phyloP scores from a whole-genome alignment of 2,888 invertebrate genomes.

The Dasypogon diadema region DNA sequence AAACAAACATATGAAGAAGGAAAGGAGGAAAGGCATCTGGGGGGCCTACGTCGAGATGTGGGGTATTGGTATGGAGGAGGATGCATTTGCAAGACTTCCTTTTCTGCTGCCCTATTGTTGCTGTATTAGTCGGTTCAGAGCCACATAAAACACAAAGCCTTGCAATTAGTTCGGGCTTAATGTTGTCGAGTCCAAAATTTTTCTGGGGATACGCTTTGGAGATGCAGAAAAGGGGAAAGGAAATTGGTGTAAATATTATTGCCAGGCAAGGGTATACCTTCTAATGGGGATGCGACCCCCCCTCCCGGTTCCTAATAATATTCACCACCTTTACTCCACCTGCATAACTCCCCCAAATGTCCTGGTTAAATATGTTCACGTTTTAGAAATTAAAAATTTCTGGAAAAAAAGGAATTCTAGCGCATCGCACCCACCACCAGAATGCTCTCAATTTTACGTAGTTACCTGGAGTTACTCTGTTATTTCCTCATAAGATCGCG shows the following conservation, averaged over 20 bases:
- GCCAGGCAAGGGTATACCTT: background rate
- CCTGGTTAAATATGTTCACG: slow-evolving; percentile 13
- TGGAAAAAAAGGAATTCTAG: slow-evolving; percentile 19
- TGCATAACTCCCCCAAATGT: background rate
- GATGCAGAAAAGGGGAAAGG: background rate
- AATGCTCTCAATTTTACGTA: slow-evolving; percentile 28
- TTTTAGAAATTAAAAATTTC: slow-evolving; percentile 42
- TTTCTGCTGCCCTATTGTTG: slow-evolving; percentile 16
- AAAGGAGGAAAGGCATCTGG: slow-evolving; percentile 7
- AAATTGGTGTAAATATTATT: slow-evolving; percentile 32
- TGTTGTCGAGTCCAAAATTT: slow-evolving; percentile 45
- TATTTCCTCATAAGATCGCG: slow-evolving; percentile 25
- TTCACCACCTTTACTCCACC: background rate
- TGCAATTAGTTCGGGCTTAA: slow-evolving; percentile 55
- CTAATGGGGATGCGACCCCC: too few relatives aligned
- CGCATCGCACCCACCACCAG: slow-evolving; percentile 15
- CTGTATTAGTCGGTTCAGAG: slow-evolving; percentile 15
- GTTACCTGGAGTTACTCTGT: background rate
- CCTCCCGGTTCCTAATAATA: too few relatives aligned
- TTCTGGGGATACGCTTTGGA: background rate
- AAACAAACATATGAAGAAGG: slow-evolving; percentile 42
- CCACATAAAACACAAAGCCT: slow-evolving; percentile 49
- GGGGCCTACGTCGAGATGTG: background rate
- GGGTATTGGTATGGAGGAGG: background rate
- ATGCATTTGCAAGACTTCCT: slow-evolving; percentile 40